Percentiles rank a stretch among this genome's conserved stretches.
phyloP scores from a whole-genome alignment of 2,888 invertebrate genomes.

The Apotomis turbidana region DNA sequence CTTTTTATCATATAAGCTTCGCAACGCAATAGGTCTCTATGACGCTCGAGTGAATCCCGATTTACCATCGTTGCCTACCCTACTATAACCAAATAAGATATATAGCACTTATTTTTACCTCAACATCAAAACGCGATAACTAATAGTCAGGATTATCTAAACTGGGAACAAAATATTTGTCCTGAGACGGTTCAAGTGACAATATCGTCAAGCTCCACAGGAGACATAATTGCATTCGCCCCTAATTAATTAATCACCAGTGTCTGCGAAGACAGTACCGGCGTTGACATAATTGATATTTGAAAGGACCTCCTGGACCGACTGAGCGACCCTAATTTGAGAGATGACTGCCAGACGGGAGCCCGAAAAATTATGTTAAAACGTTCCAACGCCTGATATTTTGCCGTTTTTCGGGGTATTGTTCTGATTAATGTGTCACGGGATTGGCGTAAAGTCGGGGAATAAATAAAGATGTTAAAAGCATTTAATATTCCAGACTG shows the following conservation, averaged over 20 bases:
- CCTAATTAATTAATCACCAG: conserved; percentile 81
- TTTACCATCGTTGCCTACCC: too few relatives aligned
- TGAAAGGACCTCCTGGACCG: conserved; percentile 73
- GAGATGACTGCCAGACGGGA: conserved; percentile 59
- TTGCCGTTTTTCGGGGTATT: conserved; percentile 39
- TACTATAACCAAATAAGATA: too few relatives aligned
- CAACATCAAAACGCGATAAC: background rate
- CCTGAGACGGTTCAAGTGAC: conserved; percentile 44
- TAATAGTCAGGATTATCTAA: conserved; percentile 9
- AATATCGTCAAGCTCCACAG: conserved; percentile 55
- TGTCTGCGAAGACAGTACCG: conserved; percentile 64
- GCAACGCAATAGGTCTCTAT: too few relatives aligned
- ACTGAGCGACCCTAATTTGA: conserved; percentile 63
- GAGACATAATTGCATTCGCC: conserved; percentile 75
- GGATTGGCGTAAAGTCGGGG: conserved; percentile 33
- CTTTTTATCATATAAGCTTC: too few relatives aligned
- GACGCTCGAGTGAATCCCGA: too few relatives aligned
- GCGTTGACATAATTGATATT: conserved; percentile 78
- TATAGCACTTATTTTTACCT: background rate
- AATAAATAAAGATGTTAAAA: conserved; percentile 21
- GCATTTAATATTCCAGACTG: conserved; percentile 21
- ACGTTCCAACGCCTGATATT: conserved; percentile 39
- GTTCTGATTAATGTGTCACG: conserved; percentile 40
- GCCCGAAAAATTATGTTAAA: conserved; percentile 52
- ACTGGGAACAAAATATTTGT: conserved; percentile 24